phyloP scores from a whole-genome alignment of 2,113 vertebrate genomes.

The Pygoscelis adeliae region DNA sequence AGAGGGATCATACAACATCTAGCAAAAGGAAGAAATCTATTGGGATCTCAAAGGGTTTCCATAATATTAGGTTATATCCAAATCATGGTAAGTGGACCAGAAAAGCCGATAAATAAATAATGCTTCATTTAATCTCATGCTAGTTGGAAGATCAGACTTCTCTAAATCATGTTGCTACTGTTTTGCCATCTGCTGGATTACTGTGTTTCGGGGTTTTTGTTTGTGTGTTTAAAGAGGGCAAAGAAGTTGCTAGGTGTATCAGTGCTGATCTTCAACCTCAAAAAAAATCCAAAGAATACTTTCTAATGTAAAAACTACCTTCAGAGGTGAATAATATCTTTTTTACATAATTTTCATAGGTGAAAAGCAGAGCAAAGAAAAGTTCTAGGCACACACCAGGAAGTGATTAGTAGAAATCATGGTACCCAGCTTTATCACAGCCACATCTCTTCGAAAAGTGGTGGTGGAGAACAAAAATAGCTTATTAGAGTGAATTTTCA shows the following conservation, averaged over 20 bases:
- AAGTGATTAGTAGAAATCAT: not conserved
- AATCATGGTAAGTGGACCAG: not conserved
- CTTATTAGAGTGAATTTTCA: not conserved
- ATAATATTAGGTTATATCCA: not conserved
- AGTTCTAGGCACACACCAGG: not conserved
- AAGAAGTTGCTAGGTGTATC: not conserved
- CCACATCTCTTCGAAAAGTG: not conserved
- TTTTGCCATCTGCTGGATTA: not conserved
- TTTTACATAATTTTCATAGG: not conserved
- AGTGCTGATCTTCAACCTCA: not conserved
- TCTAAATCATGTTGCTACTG: not conserved
- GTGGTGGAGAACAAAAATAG: not conserved
- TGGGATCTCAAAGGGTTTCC: not conserved
- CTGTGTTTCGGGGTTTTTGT: not conserved
- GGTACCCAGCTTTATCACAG: not conserved
- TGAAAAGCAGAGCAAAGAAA: not conserved
- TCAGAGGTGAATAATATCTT: not conserved
- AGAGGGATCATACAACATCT: not conserved
- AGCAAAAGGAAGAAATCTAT: not conserved
- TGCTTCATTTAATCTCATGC: not conserved
- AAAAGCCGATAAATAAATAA: slow-evolving; percentile 20
- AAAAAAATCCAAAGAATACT: not conserved
- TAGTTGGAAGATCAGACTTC: not conserved
- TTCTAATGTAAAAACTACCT: not conserved
- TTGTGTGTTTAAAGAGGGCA: not conserved